Conservation (phyloP, 2,888 invertebrate species). For the Trachelus iudaicus region DNA sequence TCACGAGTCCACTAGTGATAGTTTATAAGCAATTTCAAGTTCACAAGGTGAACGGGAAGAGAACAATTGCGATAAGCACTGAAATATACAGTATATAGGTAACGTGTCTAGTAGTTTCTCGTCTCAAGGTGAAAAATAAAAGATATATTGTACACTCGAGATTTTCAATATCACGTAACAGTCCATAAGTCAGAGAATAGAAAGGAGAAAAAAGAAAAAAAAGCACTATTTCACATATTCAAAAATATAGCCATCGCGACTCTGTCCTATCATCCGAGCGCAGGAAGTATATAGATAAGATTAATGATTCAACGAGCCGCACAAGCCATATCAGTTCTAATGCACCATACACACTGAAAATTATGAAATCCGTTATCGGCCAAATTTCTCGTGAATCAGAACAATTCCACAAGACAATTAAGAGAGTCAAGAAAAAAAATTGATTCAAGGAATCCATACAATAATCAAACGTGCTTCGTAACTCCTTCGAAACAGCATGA, state of each 20-base stretch:
- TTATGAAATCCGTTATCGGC: not conserved
- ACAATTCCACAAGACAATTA: not conserved
- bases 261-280: not conserved
- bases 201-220: not conserved
- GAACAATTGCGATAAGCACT: not conserved
- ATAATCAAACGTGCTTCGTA: not conserved
- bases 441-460: not conserved
- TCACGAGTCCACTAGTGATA: not conserved
- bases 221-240: not conserved
- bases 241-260: not conserved
- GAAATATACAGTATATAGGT: not conserved
- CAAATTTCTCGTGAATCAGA: not conserved
- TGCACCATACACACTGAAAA: not conserved
- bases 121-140: not conserved
- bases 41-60: not conserved
- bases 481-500: not conserved
- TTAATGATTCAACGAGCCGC: constrained; percentile 7
- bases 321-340: not conserved
- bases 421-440: not conserved
- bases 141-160: not conserved
- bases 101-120: not conserved
- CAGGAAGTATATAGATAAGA: constrained; percentile 16
- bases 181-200: not conserved
- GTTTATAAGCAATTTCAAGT: not conserved
- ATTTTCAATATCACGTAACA: not conserved